Evolutionary conservation across 2,888 invertebrate genomes (phyloP).

Genomic region (Podotricha telesiphe): DNA sequence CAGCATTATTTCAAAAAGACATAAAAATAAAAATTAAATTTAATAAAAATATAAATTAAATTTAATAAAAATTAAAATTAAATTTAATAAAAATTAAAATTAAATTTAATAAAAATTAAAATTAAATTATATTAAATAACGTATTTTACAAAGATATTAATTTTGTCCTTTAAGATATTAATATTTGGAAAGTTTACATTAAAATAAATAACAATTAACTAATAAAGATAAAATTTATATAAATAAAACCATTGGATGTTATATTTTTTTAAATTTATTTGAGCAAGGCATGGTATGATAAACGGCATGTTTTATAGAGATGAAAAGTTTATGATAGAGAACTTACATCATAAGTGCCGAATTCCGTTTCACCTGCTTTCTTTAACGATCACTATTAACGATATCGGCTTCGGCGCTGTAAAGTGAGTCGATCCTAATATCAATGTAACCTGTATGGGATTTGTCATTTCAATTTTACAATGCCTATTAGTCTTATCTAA

Average conservation of each 20-base stretch:
- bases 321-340: slow-evolving; percentile 29
- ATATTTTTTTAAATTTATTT: neutral
- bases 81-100: too few species aligned
- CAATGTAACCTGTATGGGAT: slow-evolving; percentile 50
- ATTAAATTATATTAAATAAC: too few species aligned
- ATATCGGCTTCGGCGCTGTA: slow-evolving; percentile 52
- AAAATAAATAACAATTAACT: too few species aligned
- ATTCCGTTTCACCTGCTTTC: slow-evolving; percentile 48
- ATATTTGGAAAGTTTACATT: too few species aligned
- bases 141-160: too few species aligned
- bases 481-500: slow-evolving; percentile 69
- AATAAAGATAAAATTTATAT: neutral
- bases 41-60: too few species aligned
- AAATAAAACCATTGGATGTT: neutral
- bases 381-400: slow-evolving; percentile 52
- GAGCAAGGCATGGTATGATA: slow-evolving; percentile 10
- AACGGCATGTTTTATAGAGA: slow-evolving; percentile 21
- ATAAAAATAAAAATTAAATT: too few species aligned
- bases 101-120: too few species aligned
- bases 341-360: slow-evolving; percentile 38
- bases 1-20: too few species aligned
- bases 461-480: slow-evolving; percentile 64
- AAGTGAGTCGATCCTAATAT: slow-evolving; percentile 54
- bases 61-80: too few species aligned
- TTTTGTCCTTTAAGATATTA: too few species aligned